Evolutionary conservation across 64 coral and sea anemone genomes (phyloP).

Genomic region (Actinia tenebrosa): DNA sequence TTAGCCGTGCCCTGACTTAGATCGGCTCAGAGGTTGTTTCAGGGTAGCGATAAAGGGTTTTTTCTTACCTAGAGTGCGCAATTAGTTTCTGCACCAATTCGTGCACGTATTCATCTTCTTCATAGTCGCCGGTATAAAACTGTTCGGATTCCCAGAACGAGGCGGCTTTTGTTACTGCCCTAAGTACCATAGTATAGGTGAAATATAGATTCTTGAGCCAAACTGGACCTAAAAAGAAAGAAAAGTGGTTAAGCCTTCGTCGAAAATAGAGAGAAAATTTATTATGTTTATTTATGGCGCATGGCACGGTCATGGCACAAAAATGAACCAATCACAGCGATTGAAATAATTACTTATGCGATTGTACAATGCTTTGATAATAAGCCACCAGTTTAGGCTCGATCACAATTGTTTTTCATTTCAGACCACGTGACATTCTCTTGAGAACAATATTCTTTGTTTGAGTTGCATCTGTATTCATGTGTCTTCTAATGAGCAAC

Average conservation of each 20-base stretch:
- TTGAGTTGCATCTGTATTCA: no score
- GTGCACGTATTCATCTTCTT: constrained; percentile 53
- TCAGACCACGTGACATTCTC: no score
- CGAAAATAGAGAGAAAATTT: background rate
- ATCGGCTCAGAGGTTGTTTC: background rate
- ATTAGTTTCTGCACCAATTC: constrained; percentile 52
- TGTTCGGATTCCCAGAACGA: constrained; percentile 74
- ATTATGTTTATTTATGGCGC: no score
- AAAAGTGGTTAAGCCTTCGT: background rate
- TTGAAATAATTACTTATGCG: no score
- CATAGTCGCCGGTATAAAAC: constrained; percentile 87
- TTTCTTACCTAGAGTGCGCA: constrained; percentile 63
- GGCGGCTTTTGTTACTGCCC: constrained; percentile 75
- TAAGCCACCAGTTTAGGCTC: no score
- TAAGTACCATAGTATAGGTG: constrained; percentile 72
- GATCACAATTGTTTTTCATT: no score
- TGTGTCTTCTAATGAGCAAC: no score
- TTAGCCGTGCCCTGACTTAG: background rate
- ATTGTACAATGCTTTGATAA: no score
- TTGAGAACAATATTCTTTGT: no score
- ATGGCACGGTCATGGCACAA: background rate
- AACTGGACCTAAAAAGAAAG: constrained; percentile 22
- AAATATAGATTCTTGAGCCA: constrained; percentile 98
- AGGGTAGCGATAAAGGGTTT: background rate
- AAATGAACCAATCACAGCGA: background rate